Percentiles rank a stretch among this genome's conserved stretches.
Evolutionary conservation across 1,140 invertebrate genomes (phyloP).

Genomic region (Pemphigus obesinymphae): DNA sequence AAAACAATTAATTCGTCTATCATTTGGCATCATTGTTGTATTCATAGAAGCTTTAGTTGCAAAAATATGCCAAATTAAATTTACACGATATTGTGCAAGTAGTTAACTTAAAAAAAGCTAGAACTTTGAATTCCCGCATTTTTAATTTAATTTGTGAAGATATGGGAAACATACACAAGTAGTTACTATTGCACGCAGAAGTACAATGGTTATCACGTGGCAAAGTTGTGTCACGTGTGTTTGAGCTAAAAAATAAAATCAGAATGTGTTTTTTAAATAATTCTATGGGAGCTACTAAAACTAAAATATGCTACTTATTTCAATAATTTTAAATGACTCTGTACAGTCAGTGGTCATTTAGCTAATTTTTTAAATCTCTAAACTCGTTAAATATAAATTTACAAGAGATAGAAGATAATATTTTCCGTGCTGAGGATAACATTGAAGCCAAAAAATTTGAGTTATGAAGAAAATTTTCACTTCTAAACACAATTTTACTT

Average conservation of each 20-base stretch:
- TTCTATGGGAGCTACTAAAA: not conserved
- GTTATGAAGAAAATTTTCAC: no score
- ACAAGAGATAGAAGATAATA: not conserved
- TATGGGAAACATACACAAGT: not conserved
- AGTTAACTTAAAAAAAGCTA: not conserved
- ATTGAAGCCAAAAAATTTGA: not conserved
- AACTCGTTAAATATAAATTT: not conserved
- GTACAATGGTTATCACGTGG: slow-evolving; percentile 48
- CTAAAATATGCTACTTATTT: not conserved
- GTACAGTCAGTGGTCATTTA: not conserved
- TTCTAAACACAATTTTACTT: no score
- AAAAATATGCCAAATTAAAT: slow-evolving; percentile 38
- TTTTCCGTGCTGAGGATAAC: not conserved
- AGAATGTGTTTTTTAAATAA: not conserved
- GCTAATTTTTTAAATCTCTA: not conserved
- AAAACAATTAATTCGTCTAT: slow-evolving; percentile 15
- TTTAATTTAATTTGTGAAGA: not conserved
- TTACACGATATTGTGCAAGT: slow-evolving; percentile 19
- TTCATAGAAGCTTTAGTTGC: slow-evolving; percentile 39
- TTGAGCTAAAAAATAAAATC: slow-evolving; percentile 46
- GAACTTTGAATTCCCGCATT: no score
- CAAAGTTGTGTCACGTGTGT: slow-evolving; percentile 49
- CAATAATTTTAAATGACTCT: not conserved
- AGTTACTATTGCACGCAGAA: not conserved
- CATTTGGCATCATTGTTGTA: slow-evolving; percentile 39